Conservation (phyloP, 2,888 invertebrate species). For the Noctua comes region DNA sequence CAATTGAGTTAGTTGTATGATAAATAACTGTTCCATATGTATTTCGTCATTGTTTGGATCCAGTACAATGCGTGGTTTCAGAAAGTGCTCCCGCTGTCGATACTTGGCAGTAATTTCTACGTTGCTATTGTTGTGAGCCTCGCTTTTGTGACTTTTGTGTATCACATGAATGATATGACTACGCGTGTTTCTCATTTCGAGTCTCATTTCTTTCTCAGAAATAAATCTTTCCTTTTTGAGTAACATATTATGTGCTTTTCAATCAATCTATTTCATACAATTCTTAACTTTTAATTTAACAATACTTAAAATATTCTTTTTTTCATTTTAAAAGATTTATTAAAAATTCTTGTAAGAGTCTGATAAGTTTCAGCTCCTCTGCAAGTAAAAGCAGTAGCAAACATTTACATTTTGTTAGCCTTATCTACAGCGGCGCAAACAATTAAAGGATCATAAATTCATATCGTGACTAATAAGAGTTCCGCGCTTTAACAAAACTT, state of each 20-base stretch:
- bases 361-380: constrained; percentile 34
- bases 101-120: constrained; percentile 79
- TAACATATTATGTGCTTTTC: constrained; percentile 20
- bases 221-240: constrained; percentile 41
- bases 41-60: constrained; percentile 73
- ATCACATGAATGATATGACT: constrained; percentile 74
- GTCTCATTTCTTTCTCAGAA: constrained; percentile 62
- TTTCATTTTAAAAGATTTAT: not conserved
- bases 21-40: constrained; percentile 62
- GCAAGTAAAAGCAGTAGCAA: constrained; percentile 47
- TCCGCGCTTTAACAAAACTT: constrained; percentile 75
- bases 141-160: constrained; percentile 77
- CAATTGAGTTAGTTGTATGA: constrained; percentile 43
- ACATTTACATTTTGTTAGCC: constrained; percentile 77
- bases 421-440: constrained; percentile 85
- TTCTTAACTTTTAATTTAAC: not conserved
- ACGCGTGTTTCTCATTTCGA: constrained; percentile 70
- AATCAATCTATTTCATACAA: constrained; percentile 12
- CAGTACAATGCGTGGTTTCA: constrained; percentile 74
- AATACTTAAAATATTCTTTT: not conserved
- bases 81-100: constrained; percentile 77
- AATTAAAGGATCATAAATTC: constrained; percentile 86
- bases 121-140: constrained; percentile 76
- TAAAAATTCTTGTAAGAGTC: constrained; percentile 26
- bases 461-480: constrained; percentile 77